These are phyloP conservation scores for Heliocidaris erythrogramma DNA, from an alignment of 35 echinoderm and acorn worm genomes.

Conservation along the genomic window DNA sequence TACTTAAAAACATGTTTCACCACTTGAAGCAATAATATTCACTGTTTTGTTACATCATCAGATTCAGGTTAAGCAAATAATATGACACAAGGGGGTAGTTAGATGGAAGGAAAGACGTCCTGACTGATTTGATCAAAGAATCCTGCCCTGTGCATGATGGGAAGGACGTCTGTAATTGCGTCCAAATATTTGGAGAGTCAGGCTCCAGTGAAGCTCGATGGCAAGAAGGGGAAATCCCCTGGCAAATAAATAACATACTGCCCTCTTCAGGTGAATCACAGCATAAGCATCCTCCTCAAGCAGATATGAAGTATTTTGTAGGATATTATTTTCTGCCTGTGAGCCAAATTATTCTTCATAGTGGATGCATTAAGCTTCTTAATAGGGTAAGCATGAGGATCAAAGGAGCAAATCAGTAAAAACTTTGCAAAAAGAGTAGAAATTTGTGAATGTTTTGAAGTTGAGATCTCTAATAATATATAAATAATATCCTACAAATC, in stretches of 20 bases:
- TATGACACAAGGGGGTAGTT: background rate
- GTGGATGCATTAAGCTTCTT: background rate
- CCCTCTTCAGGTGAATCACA: slow-evolving; percentile 1
- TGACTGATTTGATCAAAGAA: background rate
- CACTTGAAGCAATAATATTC: background rate
- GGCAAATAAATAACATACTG: slow-evolving; percentile 4
- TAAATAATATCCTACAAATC: too few species aligned
- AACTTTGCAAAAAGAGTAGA: background rate
- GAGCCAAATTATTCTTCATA: background rate
- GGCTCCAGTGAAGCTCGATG: background rate
- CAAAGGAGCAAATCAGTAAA: background rate
- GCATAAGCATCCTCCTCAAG: background rate
- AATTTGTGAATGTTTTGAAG: too few species aligned
- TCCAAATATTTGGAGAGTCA: slow-evolving; percentile 4
- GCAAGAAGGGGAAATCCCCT: background rate
- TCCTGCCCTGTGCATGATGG: background rate
- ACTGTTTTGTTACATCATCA: background rate
- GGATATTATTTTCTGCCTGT: background rate
- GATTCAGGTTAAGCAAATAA: background rate
- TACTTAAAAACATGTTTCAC: background rate
- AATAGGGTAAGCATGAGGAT: background rate
- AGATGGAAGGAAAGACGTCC: background rate
- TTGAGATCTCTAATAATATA: too few species aligned
- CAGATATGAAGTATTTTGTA: background rate
- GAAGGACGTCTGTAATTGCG: background rate